phyloP scores from a whole-genome alignment of 2,888 invertebrate genomes.

The Mycogona germanica region DNA sequence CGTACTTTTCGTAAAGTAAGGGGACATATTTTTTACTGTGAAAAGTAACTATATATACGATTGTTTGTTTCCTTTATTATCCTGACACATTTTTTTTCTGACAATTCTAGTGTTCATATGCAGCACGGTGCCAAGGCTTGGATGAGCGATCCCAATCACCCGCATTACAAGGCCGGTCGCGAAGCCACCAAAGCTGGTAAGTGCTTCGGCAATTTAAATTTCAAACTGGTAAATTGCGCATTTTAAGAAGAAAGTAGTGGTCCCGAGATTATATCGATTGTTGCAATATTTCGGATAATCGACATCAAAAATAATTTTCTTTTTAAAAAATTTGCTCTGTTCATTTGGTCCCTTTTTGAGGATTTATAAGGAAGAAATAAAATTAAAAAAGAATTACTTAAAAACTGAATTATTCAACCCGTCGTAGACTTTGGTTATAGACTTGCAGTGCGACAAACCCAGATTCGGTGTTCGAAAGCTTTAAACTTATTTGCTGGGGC shows the following conservation, averaged over 20 bases:
- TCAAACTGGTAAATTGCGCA: no score
- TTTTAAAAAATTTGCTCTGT: background rate
- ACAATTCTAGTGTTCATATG: conserved; percentile 35
- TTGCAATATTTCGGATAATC: no score
- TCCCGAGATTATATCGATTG: no score
- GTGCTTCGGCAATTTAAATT: conserved; percentile 1
- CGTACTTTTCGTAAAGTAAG: no score
- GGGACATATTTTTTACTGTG: no score
- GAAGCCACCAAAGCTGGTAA: conserved; percentile 38
- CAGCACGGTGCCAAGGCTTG: conserved; percentile 74
- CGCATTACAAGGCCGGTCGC: conserved; percentile 77
- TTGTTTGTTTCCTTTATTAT: no score
- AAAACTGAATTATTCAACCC: background rate
- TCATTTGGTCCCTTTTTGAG: background rate
- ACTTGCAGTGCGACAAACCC: no score
- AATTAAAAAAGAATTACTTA: background rate
- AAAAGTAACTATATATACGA: no score
- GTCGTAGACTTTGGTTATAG: conserved; percentile 22
- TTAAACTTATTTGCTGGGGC: conserved; percentile 19
- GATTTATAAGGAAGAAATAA: background rate
- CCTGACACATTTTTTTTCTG: background rate
- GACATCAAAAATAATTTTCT: no score
- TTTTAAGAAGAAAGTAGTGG: no score
- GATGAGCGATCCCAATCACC: conserved; percentile 85
- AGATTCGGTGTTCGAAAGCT: no score